Conservation (phyloP, 2,113 vertebrate species). For the Ceuthmochares aereus region DNA sequence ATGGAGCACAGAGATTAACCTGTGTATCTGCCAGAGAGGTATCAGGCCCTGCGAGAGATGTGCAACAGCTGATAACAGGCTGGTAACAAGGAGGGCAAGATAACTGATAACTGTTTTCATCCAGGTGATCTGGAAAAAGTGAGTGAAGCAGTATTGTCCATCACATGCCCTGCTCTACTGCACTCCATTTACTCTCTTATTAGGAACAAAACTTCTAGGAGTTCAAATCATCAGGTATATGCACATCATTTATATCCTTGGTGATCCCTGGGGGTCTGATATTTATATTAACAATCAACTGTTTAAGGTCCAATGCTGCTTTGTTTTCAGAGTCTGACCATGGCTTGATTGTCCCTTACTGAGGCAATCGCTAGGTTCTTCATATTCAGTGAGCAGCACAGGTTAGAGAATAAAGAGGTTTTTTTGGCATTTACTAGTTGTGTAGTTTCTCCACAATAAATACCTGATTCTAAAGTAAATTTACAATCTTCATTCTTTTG, state of each 20-base stretch:
- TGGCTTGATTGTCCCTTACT: conserved; percentile 54
- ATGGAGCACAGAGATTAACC: neutral
- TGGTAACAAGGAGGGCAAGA: neutral
- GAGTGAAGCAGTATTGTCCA: neutral
- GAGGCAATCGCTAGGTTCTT: conserved; percentile 39
- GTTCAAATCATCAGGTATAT: neutral
- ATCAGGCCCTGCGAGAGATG: neutral
- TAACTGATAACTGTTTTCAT: neutral
- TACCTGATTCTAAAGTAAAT: conserved; percentile 40
- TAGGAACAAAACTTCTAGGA: neutral
- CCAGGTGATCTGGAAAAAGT: neutral
- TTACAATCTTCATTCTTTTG: conserved; percentile 48
- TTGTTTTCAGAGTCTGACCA: conserved; percentile 44
- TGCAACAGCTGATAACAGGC: neutral
- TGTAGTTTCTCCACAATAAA: conserved; percentile 1
- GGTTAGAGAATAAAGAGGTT: conserved; percentile 12
- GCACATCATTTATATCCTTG: neutral
- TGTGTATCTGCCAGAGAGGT: neutral
- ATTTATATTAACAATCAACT: conserved; percentile 60
- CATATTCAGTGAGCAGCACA: conserved; percentile 37
- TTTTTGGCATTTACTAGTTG: conserved; percentile 9
- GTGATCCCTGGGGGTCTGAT: neutral
- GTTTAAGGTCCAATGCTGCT: conserved; percentile 43
- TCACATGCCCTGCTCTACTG: fast-evolving
- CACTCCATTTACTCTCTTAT: neutral